Base-by-base conservation (phyloP, 2,113 vertebrate genomes). In the Phalacrocorax brasilianus region DNA sequence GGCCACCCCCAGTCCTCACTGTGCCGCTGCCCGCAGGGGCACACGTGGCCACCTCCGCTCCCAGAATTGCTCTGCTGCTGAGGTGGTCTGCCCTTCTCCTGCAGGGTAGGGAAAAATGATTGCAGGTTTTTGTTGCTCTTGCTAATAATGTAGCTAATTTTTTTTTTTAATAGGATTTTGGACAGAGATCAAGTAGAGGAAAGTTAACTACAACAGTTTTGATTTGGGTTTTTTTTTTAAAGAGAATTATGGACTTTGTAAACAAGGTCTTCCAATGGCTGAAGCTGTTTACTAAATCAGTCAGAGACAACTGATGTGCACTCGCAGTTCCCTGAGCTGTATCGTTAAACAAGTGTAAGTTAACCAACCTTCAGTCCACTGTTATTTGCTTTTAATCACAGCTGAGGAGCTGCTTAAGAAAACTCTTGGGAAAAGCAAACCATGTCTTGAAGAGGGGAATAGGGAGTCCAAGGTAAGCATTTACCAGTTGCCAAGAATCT, bases 371-470 rank as follows among this genome's bases (percentile, higher is more conserved):
- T 33, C 52, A 87, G 40, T 61, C 72, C 68, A 77, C 85, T 35
- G 40, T 65, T 91, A 88, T 3, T 94, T 93, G 59, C 50, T 87
- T 95, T 93, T 87, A 93, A 93, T 97, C 80, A 89, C 84, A 89
- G 62, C 87, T 93, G 86, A 96, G 82, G 68, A 93, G 76, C 86
- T 91, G 49, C 66, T 89, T 94, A 92, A 91, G 73, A 87, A 91
- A 92, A 81, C 83, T 75, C 76, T 76, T 92, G 91, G 91, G 95
- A 82, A 92, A 93, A 82, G 66, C 91, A 96, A 94, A 89, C 83
- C 38, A 27, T 87, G 95, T 79, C 49, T 87, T 93, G 91, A 96
- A 87, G 75, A 72, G 49, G 70, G 61, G 55, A 76, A 21, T 33
- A 55, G 30, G n/a, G 27, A 38, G 44, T 95, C 92, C 73, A 93